phyloP scores from a whole-genome alignment of 2,113 vertebrate genomes.

The Heliornis fulica region DNA sequence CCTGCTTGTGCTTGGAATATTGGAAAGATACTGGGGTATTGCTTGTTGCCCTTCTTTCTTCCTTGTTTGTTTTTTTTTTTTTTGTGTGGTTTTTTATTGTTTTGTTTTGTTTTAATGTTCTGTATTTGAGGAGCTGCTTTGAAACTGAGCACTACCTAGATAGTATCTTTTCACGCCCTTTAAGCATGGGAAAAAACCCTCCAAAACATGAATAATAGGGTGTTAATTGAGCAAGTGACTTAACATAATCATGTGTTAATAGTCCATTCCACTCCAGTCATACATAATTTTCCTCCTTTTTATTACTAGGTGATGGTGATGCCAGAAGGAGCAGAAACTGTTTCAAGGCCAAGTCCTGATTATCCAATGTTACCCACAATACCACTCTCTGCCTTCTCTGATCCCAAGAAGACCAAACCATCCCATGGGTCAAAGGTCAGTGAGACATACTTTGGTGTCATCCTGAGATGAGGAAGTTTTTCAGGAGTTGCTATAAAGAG shows the following conservation, averaged over 20 bases:
- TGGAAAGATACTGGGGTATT: conserved; percentile 6
- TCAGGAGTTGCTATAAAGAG: neutral
- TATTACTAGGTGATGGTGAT: conserved; percentile 91
- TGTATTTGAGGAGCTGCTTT: conserved; percentile 2
- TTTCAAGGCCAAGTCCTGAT: conserved; percentile 94
- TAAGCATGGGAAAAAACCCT: neutral
- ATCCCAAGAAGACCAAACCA: conserved; percentile 97
- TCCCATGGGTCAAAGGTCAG: conserved; percentile 96
- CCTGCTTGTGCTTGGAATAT: neutral
- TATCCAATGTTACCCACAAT: conserved; percentile 98
- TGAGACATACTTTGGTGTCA: conserved; percentile 45
- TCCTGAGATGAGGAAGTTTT: neutral
- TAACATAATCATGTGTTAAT: neutral
- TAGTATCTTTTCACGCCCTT: conserved; percentile 4
- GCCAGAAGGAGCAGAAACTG: conserved; percentile 92
- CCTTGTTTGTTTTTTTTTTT: too few relatives aligned
- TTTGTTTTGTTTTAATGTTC: neutral
- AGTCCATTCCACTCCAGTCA: neutral
- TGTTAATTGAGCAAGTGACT: neutral
- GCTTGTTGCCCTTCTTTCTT: neutral
- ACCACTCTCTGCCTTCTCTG: conserved; percentile 96
- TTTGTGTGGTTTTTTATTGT: too few relatives aligned
- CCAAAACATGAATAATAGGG: neutral
- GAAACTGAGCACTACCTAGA: neutral
- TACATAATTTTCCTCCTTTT: conserved; percentile 58